Conservation (phyloP, 2,888 invertebrate genomes). For the Drosophila anomalipes region DNA sequence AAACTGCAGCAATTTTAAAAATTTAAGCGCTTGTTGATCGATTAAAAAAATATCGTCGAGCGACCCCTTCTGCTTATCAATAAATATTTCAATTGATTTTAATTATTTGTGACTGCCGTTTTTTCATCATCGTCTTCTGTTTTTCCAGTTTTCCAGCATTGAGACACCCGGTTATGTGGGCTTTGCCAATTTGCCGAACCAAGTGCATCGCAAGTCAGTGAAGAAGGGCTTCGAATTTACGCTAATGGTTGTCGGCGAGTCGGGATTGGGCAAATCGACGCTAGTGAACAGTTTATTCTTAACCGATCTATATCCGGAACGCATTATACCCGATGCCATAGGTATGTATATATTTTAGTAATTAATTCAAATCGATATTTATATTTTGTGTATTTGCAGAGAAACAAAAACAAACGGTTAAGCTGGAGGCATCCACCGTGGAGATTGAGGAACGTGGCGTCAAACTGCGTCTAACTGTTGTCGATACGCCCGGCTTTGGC, state of each 20-base stretch:
- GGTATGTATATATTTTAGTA: conserved; percentile 86
- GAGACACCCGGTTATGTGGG: conserved; percentile 93
- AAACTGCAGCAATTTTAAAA: conserved; percentile 4
- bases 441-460: conserved; percentile 98
- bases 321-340: conserved; percentile 94
- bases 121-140: conserved; percentile 31
- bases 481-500: conserved; percentile 98
- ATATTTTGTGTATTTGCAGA: conserved; percentile 86
- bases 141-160: conserved; percentile 90
- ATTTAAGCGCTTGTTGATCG: conserved; percentile 3
- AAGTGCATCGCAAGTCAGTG: conserved; percentile 98
- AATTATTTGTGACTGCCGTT: conserved; percentile 13
- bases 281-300: conserved; percentile 97
- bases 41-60: conserved; percentile 6
- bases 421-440: conserved; percentile 97
- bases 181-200: conserved; percentile 96
- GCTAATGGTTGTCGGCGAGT: conserved; percentile 97
- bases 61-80: background rate
- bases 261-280: conserved; percentile 97
- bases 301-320: conserved; percentile 97
- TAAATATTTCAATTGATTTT: conserved; percentile 37
- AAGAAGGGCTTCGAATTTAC: conserved; percentile 99
- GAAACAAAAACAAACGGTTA: conserved; percentile 96
- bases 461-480: conserved; percentile 95
- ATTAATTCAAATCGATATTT: background rate